phyloP scores from a whole-genome alignment of 1,140 invertebrate genomes.

The Pseudomyrmex concolor region DNA sequence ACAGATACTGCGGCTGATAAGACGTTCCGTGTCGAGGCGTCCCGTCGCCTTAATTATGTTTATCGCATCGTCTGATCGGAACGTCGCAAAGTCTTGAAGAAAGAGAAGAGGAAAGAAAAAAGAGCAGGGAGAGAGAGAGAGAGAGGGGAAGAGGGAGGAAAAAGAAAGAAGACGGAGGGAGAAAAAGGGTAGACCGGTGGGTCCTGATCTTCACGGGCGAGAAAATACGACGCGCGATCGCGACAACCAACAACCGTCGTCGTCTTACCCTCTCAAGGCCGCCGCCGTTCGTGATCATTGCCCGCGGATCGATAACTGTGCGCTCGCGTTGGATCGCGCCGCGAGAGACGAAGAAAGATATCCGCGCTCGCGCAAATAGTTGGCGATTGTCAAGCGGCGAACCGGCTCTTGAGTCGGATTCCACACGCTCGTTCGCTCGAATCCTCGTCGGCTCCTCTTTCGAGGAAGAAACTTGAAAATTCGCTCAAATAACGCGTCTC shows the following conservation, averaged over 20 bases:
- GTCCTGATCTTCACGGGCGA: conserved; percentile 55
- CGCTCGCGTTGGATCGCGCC: conserved; percentile 1
- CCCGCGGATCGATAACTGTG: conserved; percentile 42
- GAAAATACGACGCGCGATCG: conserved; percentile 52
- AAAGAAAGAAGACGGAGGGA: not conserved
- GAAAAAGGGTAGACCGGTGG: conserved; percentile 14
- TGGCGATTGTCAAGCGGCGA: not conserved
- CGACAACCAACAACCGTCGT: conserved; percentile 51
- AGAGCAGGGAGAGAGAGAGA: not conserved
- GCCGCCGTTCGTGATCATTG: conserved; percentile 27
- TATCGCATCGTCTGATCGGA: conserved; percentile 56
- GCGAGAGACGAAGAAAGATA: not conserved
- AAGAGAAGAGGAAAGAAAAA: not conserved
- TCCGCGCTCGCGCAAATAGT: not conserved
- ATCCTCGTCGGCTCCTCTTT: not conserved
- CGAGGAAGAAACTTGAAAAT: conserved; percentile 7
- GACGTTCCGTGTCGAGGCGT: conserved; percentile 17
- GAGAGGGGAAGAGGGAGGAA: not conserved
- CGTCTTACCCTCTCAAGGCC: conserved; percentile 58
- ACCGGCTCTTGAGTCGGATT: not conserved
- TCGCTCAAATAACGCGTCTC: not conserved
- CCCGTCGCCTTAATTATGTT: conserved; percentile 60
- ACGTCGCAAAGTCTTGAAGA: conserved; percentile 24
- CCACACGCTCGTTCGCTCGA: not conserved
- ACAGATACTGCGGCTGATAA: conserved; percentile 30